Evolutionary conservation across 2,888 invertebrate species (phyloP).

Genomic region (Lypha dubia): DNA sequence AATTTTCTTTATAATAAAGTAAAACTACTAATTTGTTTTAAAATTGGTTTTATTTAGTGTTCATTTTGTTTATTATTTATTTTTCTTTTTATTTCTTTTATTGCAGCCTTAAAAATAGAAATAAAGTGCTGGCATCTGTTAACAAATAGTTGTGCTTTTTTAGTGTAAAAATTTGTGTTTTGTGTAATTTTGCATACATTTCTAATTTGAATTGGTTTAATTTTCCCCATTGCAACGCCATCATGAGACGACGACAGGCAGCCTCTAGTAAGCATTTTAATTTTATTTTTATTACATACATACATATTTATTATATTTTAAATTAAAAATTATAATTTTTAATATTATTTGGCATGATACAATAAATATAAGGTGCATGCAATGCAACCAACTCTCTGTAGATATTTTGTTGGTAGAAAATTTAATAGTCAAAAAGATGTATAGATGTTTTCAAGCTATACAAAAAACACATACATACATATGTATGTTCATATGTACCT

Average conservation of each 20-base stretch:
- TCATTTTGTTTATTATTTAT: slow-evolving; percentile 48
- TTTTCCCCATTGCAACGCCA: slow-evolving; percentile 47
- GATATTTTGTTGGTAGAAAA: too few species aligned
- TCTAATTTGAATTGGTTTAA: slow-evolving; percentile 34
- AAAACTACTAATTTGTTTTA: slow-evolving; percentile 29
- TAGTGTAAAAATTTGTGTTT: slow-evolving; percentile 47
- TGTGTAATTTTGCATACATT: slow-evolving; percentile 25
- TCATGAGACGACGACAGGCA: slow-evolving; percentile 68
- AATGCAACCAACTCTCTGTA: too few species aligned
- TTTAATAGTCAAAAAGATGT: too few species aligned
- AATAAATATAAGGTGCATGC: too few species aligned
- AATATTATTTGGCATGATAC: slow-evolving; percentile 19
- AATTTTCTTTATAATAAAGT: slow-evolving; percentile 20
- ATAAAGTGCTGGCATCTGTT: slow-evolving; percentile 28
- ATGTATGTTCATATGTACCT: too few species aligned
- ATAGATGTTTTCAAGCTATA: too few species aligned
- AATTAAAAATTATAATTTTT: background rate
- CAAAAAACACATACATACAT: too few species aligned
- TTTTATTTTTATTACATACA: slow-evolving; percentile 24
- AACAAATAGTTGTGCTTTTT: slow-evolving; percentile 44
- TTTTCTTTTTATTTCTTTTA: slow-evolving; percentile 52
- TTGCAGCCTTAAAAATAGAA: slow-evolving; percentile 59
- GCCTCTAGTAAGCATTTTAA: slow-evolving; percentile 62
- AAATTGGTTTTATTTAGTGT: slow-evolving; percentile 40
- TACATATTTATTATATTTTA: background rate